A percentile compares a stretch with the other conserved stretches of the same genome.
Evolutionary conservation across 2,113 vertebrate species (phyloP).

Genomic region (Eptatretus burgeri): DNA sequence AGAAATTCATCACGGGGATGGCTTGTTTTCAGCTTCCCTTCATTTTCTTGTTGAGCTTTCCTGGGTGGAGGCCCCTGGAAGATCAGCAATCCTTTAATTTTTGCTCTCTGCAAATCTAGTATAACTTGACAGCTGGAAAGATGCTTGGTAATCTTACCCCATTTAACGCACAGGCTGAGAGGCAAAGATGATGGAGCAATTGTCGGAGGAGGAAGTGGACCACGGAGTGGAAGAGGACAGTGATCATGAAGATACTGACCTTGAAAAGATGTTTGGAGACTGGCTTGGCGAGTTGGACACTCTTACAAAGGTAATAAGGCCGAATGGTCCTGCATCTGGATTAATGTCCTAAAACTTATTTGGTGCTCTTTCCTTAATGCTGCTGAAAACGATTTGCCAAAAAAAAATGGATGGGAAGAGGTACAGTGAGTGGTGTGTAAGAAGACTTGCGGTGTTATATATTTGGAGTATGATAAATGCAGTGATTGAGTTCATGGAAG

Average conservation of each 20-base stretch:
- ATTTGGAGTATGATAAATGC: not conserved
- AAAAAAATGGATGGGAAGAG: not conserved
- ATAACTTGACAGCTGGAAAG: too few species aligned
- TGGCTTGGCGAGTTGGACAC: slow-evolving; percentile 94
- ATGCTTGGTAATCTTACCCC: too few species aligned
- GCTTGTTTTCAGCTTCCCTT: too few species aligned
- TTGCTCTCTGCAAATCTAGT: too few species aligned
- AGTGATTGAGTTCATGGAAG: not conserved
- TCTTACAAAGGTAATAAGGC: slow-evolving; percentile 39
- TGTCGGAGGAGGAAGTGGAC: slow-evolving; percentile 82
- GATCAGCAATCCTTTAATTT: too few species aligned
- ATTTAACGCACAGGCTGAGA: too few species aligned
- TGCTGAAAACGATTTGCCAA: not conserved
- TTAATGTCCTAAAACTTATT: not conserved
- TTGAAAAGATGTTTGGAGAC: slow-evolving; percentile 95
- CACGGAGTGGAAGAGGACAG: slow-evolving; percentile 91
- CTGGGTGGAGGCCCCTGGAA: too few species aligned
- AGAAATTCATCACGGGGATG: too few species aligned
- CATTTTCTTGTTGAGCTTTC: too few species aligned
- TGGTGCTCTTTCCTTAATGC: not conserved
- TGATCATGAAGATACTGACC: slow-evolving; percentile 89
- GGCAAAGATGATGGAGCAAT: slow-evolving; percentile 37
- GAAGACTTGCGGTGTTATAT: not conserved
- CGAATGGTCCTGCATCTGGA: not conserved
- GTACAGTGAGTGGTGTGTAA: not conserved